Percentiles rank a stretch among this genome's conserved stretches.
Evolutionary conservation across 2,888 invertebrate genomes (phyloP).

Genomic region (Agrotis segetum): DNA sequence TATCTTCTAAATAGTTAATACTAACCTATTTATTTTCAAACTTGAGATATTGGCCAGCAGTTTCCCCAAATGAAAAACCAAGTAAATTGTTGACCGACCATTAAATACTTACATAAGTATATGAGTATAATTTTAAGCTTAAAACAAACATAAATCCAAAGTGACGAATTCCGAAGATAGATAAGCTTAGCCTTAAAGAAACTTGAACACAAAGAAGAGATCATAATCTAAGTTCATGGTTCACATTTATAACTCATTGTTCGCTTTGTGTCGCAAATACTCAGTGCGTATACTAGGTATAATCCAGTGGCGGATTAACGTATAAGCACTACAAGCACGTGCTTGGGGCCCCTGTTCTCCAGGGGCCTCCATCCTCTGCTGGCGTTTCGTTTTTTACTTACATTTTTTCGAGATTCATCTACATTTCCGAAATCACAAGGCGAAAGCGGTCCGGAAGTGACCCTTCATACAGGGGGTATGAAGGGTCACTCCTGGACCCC

Average conservation of each 20-base stretch:
- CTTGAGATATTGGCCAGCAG: too few relatives aligned
- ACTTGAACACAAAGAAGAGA: constrained; percentile 54
- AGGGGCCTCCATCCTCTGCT: too few relatives aligned
- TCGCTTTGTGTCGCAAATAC: constrained; percentile 55
- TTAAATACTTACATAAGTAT: background rate
- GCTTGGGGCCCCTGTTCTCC: too few relatives aligned
- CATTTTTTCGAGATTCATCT: too few relatives aligned
- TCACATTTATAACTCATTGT: constrained; percentile 57
- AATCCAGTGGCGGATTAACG: too few relatives aligned
- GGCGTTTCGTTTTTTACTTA: too few relatives aligned
- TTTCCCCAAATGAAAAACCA: too few relatives aligned
- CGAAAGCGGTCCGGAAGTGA: too few relatives aligned
- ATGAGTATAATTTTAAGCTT: background rate
- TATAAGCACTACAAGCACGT: too few relatives aligned
- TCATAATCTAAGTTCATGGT: constrained; percentile 61
- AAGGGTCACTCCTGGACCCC: too few relatives aligned
- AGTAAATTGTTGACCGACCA: background rate
- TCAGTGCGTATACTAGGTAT: constrained; percentile 43
- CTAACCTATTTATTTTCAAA: background rate
- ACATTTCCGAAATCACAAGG: too few relatives aligned
- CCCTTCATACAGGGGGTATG: too few relatives aligned
- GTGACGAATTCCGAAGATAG: constrained; percentile 39
- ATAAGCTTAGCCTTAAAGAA: constrained; percentile 50
- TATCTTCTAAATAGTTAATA: background rate
- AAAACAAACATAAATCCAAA: constrained; percentile 39